These are phyloP conservation scores for Centroberyx gerrardi DNA, from an alignment of 2,797 vertebrate genomes.

Conservation along the genomic window DNA sequence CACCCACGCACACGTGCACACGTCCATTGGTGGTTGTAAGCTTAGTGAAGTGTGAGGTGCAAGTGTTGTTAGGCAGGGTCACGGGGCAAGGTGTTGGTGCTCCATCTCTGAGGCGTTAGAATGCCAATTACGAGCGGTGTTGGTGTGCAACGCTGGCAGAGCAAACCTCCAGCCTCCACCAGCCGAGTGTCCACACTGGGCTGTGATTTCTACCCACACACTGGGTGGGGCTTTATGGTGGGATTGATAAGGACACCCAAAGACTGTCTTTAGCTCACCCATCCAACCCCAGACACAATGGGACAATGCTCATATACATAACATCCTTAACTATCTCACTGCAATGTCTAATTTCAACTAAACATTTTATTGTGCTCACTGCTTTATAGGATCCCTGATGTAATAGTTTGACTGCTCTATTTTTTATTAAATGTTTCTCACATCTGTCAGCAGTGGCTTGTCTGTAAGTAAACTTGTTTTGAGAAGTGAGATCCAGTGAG, in stretches of 20 bases:
- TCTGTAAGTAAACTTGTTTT: conserved; percentile 73
- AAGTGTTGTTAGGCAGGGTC: conserved; percentile 64
- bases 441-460: conserved; percentile 62
- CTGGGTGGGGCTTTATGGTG: too few species aligned
- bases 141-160: conserved; percentile 39
- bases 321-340: too few species aligned
- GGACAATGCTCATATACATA: too few species aligned
- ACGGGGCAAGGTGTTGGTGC: conserved; percentile 52
- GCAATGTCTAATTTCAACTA: neutral
- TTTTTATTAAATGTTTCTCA: conserved; percentile 66
- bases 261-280: too few species aligned
- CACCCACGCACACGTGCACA: neutral
- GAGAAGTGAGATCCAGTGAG: conserved; percentile 69
- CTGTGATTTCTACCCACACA: too few species aligned
- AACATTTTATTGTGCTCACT: conserved; percentile 30
- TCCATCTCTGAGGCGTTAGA: conserved; percentile 72
- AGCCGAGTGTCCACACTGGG: too few species aligned
- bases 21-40: conserved; percentile 42
- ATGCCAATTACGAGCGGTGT: conserved; percentile 47
- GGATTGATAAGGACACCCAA: too few species aligned
- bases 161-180: neutral
- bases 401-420: conserved; percentile 45
- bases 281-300: too few species aligned
- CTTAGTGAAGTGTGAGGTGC: conserved; percentile 65
- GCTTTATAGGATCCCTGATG: conserved; percentile 28